These are phyloP conservation scores for Corticium candelabrum DNA, from an alignment of 37 sponge, comb jelly and placozoan species.

Conservation along the genomic window DNA sequence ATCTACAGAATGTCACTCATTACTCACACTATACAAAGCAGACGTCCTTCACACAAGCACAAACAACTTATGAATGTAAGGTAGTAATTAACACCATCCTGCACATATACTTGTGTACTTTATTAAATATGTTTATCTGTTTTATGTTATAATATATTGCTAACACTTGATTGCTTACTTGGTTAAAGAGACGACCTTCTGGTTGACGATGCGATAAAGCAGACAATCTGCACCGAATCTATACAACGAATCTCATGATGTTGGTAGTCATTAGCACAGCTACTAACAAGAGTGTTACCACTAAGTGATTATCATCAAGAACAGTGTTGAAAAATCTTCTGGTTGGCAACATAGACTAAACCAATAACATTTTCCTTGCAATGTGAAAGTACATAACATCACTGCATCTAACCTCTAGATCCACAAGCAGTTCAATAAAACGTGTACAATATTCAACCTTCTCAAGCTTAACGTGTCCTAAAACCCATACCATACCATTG, in stretches of 20 bases:
- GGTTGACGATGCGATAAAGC: constrained; percentile 32
- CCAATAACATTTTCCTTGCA: neutral
- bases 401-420: constrained; percentile 54
- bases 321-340: constrained; percentile 93
- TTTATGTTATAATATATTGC: too few species aligned
- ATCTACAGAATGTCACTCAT: too few species aligned
- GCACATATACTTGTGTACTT: too few species aligned
- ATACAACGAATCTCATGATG: too few species aligned
- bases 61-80: too few species aligned
- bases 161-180: constrained; percentile 21
- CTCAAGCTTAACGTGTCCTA: constrained; percentile 28
- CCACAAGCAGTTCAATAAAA: constrained; percentile 80
- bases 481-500: neutral
- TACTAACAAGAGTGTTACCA: constrained; percentile 47
- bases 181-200: constrained; percentile 81
- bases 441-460: constrained; percentile 79
- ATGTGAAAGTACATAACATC: neutral
- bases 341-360: constrained; percentile 76
- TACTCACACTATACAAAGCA: too few species aligned
- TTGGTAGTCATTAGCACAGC: too few species aligned
- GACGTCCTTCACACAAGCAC: neutral
- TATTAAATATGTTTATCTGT: too few species aligned
- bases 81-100: too few species aligned
- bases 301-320: constrained; percentile 60
- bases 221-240: constrained; percentile 56